These are phyloP conservation scores for Thaumatotibia leucotreta DNA, from an alignment of 1,140 invertebrate species.

Conservation along the genomic window DNA sequence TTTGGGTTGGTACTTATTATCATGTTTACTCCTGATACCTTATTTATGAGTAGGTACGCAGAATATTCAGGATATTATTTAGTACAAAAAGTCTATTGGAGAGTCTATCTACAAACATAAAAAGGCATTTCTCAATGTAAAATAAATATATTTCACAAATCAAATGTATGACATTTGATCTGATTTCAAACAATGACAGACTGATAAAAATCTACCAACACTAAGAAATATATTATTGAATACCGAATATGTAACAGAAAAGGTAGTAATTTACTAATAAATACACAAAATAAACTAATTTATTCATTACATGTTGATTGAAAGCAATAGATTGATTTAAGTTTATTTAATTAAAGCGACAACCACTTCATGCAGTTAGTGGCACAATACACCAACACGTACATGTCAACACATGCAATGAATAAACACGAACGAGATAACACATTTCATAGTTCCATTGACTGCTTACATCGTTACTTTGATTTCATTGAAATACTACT, in stretches of 20 bases:
- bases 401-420: slow-evolving; percentile 35
- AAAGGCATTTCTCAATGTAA: slow-evolving; percentile 73
- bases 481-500: slow-evolving; percentile 7
- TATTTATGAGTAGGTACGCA: slow-evolving; percentile 35
- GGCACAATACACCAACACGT: not conserved
- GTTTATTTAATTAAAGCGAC: slow-evolving; percentile 13
- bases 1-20: slow-evolving; percentile 41
- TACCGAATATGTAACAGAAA: slow-evolving; percentile 72
- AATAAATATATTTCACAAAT: slow-evolving; percentile 75
- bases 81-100: slow-evolving; percentile 57
- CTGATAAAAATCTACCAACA: slow-evolving; percentile 75
- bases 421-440: slow-evolving; percentile 47
- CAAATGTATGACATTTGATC: slow-evolving; percentile 76
- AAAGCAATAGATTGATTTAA: slow-evolving; percentile 18
- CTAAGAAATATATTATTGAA: slow-evolving; percentile 72
- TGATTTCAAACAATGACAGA: slow-evolving; percentile 61
- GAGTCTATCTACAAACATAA: slow-evolving; percentile 73
- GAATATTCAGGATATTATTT: slow-evolving; percentile 47
- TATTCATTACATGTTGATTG: slow-evolving; percentile 39
- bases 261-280: slow-evolving; percentile 67
- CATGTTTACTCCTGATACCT: slow-evolving; percentile 42
- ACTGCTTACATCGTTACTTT: slow-evolving; percentile 48
- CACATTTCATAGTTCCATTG: slow-evolving; percentile 63
- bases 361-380: not conserved
- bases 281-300: slow-evolving; percentile 52